These are phyloP conservation scores for Thermophis baileyi DNA, from an alignment of 2,113 vertebrate species.

Conservation along the genomic window DNA sequence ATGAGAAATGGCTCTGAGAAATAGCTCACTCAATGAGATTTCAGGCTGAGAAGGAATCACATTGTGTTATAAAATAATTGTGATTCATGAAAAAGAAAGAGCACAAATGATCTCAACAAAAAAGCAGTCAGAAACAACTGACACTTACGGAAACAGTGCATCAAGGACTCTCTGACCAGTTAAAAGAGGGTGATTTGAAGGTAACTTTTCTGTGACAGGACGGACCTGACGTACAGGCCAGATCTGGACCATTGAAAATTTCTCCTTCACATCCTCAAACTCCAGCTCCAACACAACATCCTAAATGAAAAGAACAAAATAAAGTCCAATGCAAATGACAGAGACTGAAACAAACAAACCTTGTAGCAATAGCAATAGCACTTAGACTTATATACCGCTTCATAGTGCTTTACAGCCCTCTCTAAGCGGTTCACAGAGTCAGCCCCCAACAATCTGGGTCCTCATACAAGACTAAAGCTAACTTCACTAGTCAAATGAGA, in stretches of 20 bases:
- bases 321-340: neutral
- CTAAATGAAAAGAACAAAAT: constrained; percentile 59
- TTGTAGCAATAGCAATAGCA: too few species aligned
- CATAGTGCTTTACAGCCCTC: too few species aligned
- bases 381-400: too few species aligned
- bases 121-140: neutral
- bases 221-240: constrained; percentile 96
- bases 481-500: neutral
- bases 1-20: neutral
- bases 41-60: neutral
- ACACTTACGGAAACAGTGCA: constrained; percentile 92
- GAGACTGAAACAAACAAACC: neutral
- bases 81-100: neutral
- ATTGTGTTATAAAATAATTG: neutral
- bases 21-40: neutral
- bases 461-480: neutral
- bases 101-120: neutral
- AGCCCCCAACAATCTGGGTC: too few species aligned
- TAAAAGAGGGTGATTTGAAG: constrained; percentile 90
- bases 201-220: constrained; percentile 95
- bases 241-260: constrained; percentile 95
- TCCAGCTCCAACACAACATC: constrained; percentile 96
- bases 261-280: constrained; percentile 94
- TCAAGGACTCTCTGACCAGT: constrained; percentile 95
- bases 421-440: too few species aligned